A percentile compares a stretch with the other conserved stretches of the same genome.
These are phyloP conservation scores for Protonemura montana DNA, from an alignment of 2,888 invertebrate genomes.

Conservation along the genomic window DNA sequence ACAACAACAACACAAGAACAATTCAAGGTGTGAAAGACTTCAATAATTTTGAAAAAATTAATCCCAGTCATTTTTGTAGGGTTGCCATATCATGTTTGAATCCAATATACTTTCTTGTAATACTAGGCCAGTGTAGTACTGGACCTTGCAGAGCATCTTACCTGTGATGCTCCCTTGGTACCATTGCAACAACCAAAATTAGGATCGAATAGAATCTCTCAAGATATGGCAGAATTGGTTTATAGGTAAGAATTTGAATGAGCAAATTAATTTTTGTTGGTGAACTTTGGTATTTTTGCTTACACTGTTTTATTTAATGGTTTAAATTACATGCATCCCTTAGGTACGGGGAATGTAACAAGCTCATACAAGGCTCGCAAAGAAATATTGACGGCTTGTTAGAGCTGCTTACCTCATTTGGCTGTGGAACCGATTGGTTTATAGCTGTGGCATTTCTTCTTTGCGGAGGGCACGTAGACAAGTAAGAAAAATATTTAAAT, in stretches of 20 bases:
- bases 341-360: constrained; percentile 26
- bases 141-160: constrained; percentile 28
- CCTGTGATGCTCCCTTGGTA: not conserved
- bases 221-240: not conserved
- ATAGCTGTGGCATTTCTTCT: constrained; percentile 45
- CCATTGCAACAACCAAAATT: not conserved
- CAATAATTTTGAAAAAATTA: too few relatives aligned
- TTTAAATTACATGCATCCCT: not conserved
- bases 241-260: not conserved
- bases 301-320: not conserved
- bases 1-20: constrained; percentile 40
- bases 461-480: constrained; percentile 47
- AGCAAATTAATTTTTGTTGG: too few relatives aligned
- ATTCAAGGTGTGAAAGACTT: constrained; percentile 45
- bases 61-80: not conserved
- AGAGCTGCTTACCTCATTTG: not conserved
- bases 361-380: constrained; percentile 9
- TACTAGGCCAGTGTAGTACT: constrained; percentile 25
- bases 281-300: too few relatives aligned
- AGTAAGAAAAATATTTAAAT: constrained; percentile 34
- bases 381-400: constrained; percentile 18
- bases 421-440: constrained; percentile 30
- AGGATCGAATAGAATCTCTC: not conserved
- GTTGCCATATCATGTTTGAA: not conserved
- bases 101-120: not conserved